Conservation (phyloP, 2,797 vertebrate species). For the Acanthiza pusilla region DNA sequence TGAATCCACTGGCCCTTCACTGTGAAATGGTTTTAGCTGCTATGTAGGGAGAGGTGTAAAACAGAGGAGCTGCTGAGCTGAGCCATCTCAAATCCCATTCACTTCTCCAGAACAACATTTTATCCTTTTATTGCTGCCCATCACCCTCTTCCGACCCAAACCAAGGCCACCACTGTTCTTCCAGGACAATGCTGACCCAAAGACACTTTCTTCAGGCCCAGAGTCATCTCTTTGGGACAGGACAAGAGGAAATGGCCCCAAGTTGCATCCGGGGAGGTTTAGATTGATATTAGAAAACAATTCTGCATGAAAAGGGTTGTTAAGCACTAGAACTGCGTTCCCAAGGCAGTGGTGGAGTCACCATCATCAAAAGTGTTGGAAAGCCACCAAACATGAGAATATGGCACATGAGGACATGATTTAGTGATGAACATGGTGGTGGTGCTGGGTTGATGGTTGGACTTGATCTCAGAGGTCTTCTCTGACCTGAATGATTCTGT, state of each 20-base stretch:
- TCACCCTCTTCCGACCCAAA: neutral
- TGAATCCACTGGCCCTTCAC: neutral
- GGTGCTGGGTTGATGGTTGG: accelerated
- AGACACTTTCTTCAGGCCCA: neutral
- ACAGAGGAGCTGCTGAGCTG: neutral
- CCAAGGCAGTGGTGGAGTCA: neutral
- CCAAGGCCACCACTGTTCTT: neutral
- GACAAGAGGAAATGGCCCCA: neutral
- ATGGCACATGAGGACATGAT: accelerated
- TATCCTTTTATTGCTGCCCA: neutral
- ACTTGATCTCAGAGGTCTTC: neutral
- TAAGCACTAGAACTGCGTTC: neutral
- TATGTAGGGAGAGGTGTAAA: neutral
- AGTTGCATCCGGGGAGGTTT: neutral
- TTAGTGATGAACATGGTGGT: neutral
- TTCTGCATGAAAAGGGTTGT: neutral
- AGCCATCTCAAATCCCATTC: neutral
- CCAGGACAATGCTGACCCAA: neutral
- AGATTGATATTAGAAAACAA: neutral
- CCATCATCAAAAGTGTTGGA: neutral
- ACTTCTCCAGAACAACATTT: neutral
- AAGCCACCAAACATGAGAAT: neutral
- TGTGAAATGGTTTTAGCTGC: neutral
- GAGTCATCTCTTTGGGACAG: neutral
- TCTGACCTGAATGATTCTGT: accelerated